A percentile compares a stretch with the other conserved stretches of the same genome.
phyloP scores from a whole-genome alignment of 2,888 invertebrate genomes.

The Amiota communis region DNA sequence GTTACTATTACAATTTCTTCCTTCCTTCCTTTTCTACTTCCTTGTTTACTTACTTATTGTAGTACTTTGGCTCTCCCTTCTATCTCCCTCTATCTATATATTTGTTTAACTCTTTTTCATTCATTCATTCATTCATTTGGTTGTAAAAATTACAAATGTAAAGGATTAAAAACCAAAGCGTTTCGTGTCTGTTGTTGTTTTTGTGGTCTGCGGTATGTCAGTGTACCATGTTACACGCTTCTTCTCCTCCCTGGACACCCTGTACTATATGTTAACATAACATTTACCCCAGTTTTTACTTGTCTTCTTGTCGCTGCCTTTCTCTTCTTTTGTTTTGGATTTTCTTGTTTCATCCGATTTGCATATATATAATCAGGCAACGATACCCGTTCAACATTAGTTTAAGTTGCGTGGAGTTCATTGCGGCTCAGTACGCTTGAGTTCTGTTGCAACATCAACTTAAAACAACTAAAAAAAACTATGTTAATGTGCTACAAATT shows the following conservation, averaged over 20 bases:
- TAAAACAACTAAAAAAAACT: constrained; percentile 54
- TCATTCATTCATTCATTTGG: constrained; percentile 31
- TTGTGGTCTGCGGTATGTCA: constrained; percentile 46
- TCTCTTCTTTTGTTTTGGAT: neutral
- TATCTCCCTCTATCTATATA: too few relatives aligned
- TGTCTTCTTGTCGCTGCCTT: neutral
- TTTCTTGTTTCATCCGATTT: constrained; percentile 41
- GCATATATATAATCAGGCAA: constrained; percentile 18
- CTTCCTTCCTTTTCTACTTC: too few relatives aligned
- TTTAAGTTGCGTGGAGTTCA: too few relatives aligned
- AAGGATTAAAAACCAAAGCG: constrained; percentile 62
- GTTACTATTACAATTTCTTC: too few relatives aligned
- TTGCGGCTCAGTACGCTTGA: constrained; percentile 27
- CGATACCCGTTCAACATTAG: too few relatives aligned
- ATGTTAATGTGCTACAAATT: constrained; percentile 57
- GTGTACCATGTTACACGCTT: constrained; percentile 24
- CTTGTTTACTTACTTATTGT: too few relatives aligned
- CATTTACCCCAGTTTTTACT: too few relatives aligned
- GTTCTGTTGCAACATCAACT: constrained; percentile 44
- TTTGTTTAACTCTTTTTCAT: constrained; percentile 44
- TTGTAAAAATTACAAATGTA: constrained; percentile 55
- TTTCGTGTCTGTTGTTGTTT: constrained; percentile 9
- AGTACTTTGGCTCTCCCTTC: too few relatives aligned
- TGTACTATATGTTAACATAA: too few relatives aligned
- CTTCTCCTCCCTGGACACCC: neutral